Evolutionary conservation across 2,797 vertebrate genomes (phyloP).

Genomic region (Poecilia gillii): DNA sequence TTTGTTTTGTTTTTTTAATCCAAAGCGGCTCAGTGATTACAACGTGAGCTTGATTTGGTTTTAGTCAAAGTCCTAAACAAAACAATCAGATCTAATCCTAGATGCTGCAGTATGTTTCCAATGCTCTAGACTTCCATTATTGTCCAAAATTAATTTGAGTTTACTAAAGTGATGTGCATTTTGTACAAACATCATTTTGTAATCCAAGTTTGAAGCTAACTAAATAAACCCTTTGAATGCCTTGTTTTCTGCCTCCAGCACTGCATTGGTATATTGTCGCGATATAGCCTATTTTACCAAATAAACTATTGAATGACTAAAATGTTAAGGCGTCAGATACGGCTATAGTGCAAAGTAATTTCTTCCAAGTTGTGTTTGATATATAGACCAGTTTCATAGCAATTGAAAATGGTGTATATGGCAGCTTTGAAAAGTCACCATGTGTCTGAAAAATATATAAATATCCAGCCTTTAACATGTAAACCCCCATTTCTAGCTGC

Average conservation of each 20-base stretch:
- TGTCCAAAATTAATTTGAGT: not conserved
- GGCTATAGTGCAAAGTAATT: no score
- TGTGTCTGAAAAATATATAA: no score
- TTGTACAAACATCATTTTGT: not conserved
- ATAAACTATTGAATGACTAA: not conserved
- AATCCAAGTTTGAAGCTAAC: not conserved
- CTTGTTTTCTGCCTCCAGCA: not conserved
- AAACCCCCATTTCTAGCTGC: not conserved
- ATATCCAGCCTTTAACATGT: no score
- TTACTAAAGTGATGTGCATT: not conserved
- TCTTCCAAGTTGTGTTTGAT: no score
- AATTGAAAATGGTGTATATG: no score
- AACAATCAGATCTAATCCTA: not conserved
- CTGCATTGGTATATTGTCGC: not conserved
- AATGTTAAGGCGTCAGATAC: no score
- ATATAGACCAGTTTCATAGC: no score
- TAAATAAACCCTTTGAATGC: not conserved
- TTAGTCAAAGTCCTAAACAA: not conserved
- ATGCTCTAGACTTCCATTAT: not conserved
- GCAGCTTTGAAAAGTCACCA: no score
- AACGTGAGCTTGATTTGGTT: slow-evolving; percentile 6
- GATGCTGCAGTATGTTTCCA: not conserved
- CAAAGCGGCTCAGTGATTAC: slow-evolving; percentile 6
- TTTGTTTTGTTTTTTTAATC: slow-evolving; percentile 2
- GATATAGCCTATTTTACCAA: not conserved